Evolutionary conservation across 2,797 vertebrate species (phyloP), one percentile per base, ranked within the genome.

Genomic region (Enteromius argenteus): DNA sequence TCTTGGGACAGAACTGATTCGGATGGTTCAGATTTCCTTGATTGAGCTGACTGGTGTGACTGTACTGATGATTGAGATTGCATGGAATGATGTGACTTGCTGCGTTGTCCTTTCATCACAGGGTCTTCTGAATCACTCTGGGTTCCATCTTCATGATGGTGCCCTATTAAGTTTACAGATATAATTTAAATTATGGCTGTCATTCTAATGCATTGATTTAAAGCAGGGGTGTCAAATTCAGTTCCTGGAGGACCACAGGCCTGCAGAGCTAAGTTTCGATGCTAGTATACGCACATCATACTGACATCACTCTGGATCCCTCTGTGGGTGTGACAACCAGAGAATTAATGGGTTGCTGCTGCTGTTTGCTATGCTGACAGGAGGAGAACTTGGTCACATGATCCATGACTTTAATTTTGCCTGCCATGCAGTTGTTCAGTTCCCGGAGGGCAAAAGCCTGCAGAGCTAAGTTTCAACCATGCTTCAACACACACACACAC

Each of bases 401-500:
- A 85, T 99, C 98, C 91, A 97, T 98, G 92, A 99, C 99, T 92
- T 98, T 99, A 74, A 99, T 96, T 92, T 97, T 99, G 66, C 98
- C 98, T 0, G 98, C 97, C 35, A 94, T 96, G 89, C 96, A 94
- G 85, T 97, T 96, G 1, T 99, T 98, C 44, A 46, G 44, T 46
- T 46, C 10, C 44, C 13, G 11, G 44, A 46, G 44, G 13, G 44
- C 11, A 11, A 46, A 1, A 27, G 27, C 27, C 27, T 27, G 27
- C 27, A 27, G 27, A 27, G 27, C 27, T 27, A 27, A 27, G 27
- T 27, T 27, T 27, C 44, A 46, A 11, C 39, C 39, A 9, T 42
- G 9, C 39, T 42, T 42, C 39, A 42, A 42, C 39, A 42, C 39
- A 39, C 27, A 35, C 39, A 42, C 39, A 42, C 39, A 42, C 9